Base-by-base conservation (phyloP, 2,888 invertebrate genomes). In the Eilema caniola region DNA sequence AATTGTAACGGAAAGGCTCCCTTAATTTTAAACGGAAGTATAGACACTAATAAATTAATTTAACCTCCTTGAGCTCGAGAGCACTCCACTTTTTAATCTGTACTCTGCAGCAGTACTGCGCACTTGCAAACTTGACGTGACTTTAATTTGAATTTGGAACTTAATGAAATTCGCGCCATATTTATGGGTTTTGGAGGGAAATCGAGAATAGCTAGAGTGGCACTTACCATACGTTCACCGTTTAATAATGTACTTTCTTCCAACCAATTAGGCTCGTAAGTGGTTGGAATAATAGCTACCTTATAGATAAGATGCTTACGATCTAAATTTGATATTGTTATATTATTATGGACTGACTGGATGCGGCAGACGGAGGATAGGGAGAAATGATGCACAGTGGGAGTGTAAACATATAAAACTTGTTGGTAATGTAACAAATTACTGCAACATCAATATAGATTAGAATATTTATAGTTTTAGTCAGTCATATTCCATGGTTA, bases 81-180 rank as follows among this genome's bases (percentile, higher is more conserved):
- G 90, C 88, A 90, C 82, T 83, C 75, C 74, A 84, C 76, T 83
- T 85, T 83, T 85, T 83, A 85, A 86, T 87, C 83, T 85, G 85
- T 88, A 90, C 87, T 88, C 91, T 84, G 78, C 76, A 82, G 79
- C 75, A 80, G 79, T 84, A 88, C 87, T 87, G 89, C 89, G 93
- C 93, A 92, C 93, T 93, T 92, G 91, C 92, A 79, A 86, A 88
- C 89, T 90, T 93, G 89, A 92, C 92, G 92, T 90, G 93, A 92
- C 90, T 93, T 87, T 91, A 92, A 94, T 93, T 92, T 92, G 91
- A 93, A 92, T 92, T 92, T 89, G 85, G 90, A 90, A 90, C 90
- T 86, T 91, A 93, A 93, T 93, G 92, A 92, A 93, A 92, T 92
- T 90, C 89, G 90, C 90, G 88, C 92, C 92, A 92, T 93, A 93